phyloP scores from a whole-genome alignment of 2,113 vertebrate species.

The Sterrhoptilus dennistouni region DNA sequence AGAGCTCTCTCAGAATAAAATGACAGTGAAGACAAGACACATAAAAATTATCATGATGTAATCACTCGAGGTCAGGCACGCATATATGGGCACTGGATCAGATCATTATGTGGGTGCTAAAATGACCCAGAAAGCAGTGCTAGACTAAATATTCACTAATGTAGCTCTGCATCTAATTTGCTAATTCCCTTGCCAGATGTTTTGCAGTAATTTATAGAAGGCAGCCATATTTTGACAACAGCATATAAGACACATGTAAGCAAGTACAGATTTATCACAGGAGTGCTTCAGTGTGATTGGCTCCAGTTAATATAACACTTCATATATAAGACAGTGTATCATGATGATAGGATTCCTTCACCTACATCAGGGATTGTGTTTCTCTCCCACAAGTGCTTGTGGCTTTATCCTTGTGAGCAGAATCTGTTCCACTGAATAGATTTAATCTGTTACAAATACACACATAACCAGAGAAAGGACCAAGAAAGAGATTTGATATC shows the following conservation, averaged over 20 bases:
- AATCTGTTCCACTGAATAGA: not conserved
- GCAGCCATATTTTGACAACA: not conserved
- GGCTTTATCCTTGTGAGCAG: not conserved
- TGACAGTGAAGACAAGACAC: not conserved
- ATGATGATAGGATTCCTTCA: not conserved
- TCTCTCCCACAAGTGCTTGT: not conserved
- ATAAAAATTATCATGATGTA: not conserved
- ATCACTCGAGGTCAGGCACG: not conserved
- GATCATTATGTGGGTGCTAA: not conserved
- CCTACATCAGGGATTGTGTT: not conserved
- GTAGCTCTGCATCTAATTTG: not conserved
- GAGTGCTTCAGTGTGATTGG: not conserved
- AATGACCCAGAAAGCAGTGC: not conserved
- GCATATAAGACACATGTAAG: rapidly evolving
- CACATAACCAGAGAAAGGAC: not conserved
- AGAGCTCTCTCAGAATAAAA: not conserved
- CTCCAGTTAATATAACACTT: not conserved
- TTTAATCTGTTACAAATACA: not conserved
- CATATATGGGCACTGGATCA: not conserved
- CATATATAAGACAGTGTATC: not conserved
- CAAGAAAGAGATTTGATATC: not conserved
- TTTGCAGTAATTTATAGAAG: not conserved
- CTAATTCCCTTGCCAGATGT: not conserved
- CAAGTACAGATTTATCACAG: not conserved
- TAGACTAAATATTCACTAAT: not conserved